A percentile compares a stretch with the other conserved stretches of the same genome.
These are phyloP conservation scores for Pachyrhynchus sulphureomaculatus DNA, from an alignment of 1,140 invertebrate genomes.

Conservation along the genomic window DNA sequence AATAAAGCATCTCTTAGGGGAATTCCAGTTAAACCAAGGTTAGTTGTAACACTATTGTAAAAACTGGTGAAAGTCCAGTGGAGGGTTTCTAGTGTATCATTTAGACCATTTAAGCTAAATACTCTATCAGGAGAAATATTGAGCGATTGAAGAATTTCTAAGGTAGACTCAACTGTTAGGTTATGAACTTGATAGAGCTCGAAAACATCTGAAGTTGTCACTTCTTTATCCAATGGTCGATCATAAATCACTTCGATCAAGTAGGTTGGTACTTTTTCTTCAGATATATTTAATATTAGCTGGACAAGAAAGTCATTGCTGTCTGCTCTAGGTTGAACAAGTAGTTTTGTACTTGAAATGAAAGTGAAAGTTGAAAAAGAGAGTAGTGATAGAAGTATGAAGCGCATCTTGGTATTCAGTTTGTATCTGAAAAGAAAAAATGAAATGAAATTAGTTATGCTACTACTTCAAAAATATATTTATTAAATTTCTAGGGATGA, in stretches of 20 bases:
- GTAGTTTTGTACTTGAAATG: not conserved
- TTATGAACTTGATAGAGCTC: not conserved
- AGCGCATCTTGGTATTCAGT: not conserved
- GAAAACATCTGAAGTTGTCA: not conserved
- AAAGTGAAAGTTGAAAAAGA: not conserved
- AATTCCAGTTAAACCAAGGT: not conserved
- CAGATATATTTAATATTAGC: not conserved
- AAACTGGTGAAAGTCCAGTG: slow-evolving; percentile 10
- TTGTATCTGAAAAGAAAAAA: not conserved
- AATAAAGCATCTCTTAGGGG: not conserved
- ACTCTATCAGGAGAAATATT: not conserved
- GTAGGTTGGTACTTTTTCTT: slow-evolving; percentile 6
- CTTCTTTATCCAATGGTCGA: not conserved
- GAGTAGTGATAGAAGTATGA: not conserved
- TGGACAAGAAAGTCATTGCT: slow-evolving; percentile 4
- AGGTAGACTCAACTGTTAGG: not conserved
- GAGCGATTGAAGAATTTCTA: not conserved
- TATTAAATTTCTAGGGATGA: too few relatives aligned
- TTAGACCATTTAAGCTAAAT: slow-evolving; percentile 12
- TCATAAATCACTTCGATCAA: slow-evolving; percentile 4
- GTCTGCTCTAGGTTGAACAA: not conserved
- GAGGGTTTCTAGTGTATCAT: slow-evolving; percentile 1
- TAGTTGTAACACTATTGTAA: not conserved
- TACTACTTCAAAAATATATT: too few relatives aligned
- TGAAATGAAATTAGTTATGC: not conserved